These are phyloP conservation scores for Alentia gelatinosa DNA, from an alignment of 2,888 invertebrate species.

Conservation along the genomic window DNA sequence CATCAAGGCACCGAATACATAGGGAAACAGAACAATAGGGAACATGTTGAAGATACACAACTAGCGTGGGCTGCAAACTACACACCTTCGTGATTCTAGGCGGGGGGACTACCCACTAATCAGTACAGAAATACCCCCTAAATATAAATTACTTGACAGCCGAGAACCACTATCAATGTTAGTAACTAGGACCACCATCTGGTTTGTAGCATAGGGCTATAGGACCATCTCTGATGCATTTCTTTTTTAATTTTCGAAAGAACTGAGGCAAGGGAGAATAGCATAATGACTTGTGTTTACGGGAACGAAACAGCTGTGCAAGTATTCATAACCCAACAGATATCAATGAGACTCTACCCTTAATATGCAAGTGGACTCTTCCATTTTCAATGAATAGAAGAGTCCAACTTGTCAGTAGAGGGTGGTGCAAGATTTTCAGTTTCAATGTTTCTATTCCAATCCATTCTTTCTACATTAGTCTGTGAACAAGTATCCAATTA, in stretches of 20 bases:
- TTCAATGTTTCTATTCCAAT: background rate
- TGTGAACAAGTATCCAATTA: background rate
- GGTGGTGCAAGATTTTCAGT: slow-evolving; percentile 21
- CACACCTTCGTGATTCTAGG: background rate
- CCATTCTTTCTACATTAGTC: background rate
- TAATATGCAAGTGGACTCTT: background rate
- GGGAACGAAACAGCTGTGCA: background rate
- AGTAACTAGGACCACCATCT: background rate
- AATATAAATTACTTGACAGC: background rate
- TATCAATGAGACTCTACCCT: background rate
- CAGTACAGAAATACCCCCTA: background rate
- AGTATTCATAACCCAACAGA: slow-evolving; percentile 27
- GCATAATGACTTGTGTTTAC: background rate
- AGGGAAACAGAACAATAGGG: background rate
- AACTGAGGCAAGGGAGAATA: slow-evolving; percentile 13
- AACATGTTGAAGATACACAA: background rate
- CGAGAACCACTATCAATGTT: background rate
- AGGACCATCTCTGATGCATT: background rate
- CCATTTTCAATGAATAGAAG: slow-evolving; percentile 4
- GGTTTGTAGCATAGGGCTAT: background rate
- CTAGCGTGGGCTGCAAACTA: background rate
- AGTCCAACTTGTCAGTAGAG: slow-evolving; percentile 10
- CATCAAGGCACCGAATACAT: slow-evolving; percentile 26
- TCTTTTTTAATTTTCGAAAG: background rate
- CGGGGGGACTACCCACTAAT: no score